These are phyloP conservation scores for Arctia plantaginis DNA, from an alignment of 2,888 invertebrate genomes.

Conservation along the genomic window DNA sequence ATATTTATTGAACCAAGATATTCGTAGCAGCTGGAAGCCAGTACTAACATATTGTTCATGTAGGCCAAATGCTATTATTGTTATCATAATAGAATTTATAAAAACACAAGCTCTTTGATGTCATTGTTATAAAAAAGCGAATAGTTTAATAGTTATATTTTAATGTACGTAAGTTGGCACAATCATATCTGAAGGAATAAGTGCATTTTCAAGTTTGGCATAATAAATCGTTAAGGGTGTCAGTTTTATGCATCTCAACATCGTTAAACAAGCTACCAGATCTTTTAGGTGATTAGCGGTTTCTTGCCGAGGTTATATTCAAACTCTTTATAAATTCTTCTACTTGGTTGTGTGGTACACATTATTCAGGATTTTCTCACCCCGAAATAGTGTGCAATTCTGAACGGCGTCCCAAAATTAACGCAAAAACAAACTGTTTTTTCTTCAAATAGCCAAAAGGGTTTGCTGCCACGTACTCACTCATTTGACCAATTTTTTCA, in stretches of 20 bases:
- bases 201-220: not conserved
- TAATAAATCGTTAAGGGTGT: not conserved
- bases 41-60: not conserved
- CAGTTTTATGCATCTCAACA: not conserved
- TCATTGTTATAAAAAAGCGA: not conserved
- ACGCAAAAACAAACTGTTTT: no score
- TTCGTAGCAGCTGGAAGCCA: not conserved
- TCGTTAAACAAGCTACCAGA: not conserved
- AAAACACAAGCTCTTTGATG: not conserved
- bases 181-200: not conserved
- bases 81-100: not conserved
- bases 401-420: no score
- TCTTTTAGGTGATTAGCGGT: not conserved
- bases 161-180: not conserved
- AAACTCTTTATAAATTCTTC: not conserved
- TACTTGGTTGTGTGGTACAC: not conserved
- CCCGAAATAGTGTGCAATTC: not conserved
- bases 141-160: not conserved
- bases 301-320: not conserved
- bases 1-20: slow-evolving; percentile 10
- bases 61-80: not conserved
- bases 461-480: not conserved
- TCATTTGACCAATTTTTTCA: not conserved
- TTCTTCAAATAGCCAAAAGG: not conserved
- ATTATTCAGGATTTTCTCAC: no score